Percentiles rank a stretch among this genome's conserved stretches.
These are phyloP conservation scores for Macaca nemestrina DNA, from an alignment of 2,113 vertebrate species.

Conservation along the genomic window DNA sequence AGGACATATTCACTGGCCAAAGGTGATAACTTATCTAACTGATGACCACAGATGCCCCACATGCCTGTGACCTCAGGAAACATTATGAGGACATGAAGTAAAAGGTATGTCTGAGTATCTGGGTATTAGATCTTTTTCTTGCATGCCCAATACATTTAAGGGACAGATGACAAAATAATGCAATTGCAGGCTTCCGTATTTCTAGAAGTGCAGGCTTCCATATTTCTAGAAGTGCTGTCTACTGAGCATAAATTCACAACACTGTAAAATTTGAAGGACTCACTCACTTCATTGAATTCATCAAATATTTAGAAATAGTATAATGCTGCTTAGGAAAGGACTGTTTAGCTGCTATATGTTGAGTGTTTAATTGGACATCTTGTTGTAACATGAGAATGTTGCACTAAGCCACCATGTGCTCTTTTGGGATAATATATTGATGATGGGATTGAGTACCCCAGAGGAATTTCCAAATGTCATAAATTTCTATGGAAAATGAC, in stretches of 20 bases:
- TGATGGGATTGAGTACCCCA: background rate
- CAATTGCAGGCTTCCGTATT: background rate
- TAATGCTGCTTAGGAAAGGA: background rate
- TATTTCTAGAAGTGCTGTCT: conserved; percentile 20
- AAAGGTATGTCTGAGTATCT: background rate
- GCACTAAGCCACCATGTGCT: background rate
- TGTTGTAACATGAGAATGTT: conserved; percentile 36
- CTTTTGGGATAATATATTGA: conserved; percentile 49
- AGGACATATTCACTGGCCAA: background rate
- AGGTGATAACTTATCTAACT: background rate
- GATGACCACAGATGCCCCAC: background rate
- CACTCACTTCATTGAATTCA: background rate
- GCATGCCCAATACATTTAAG: background rate
- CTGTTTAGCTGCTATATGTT: background rate
- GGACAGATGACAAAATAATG: background rate
- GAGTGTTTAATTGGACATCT: conserved; percentile 49
- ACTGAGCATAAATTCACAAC: background rate
- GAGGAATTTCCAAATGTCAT: conserved; percentile 19
- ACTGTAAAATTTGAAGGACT: conserved; percentile 29
- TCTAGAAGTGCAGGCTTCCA: background rate
- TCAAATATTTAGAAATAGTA: conserved; percentile 51
- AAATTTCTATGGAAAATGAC: conserved; percentile 14
- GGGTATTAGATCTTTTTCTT: background rate
- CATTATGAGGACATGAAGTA: background rate
- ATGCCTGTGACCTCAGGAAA: background rate